phyloP scores from a whole-genome alignment of 2,797 vertebrate genomes.

The Capromys pilorides region DNA sequence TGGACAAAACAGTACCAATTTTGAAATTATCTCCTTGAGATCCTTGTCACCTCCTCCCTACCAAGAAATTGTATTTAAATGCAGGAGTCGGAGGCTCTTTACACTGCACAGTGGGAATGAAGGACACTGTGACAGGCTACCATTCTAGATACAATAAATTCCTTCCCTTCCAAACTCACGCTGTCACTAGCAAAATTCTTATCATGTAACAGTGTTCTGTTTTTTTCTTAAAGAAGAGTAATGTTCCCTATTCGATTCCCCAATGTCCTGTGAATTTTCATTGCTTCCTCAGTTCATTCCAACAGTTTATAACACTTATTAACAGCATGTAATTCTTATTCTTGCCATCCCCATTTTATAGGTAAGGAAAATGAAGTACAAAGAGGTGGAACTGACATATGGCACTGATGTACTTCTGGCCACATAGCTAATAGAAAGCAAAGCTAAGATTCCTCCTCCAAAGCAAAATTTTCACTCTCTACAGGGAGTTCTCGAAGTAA shows the following conservation, averaged over 20 bases:
- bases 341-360: neutral
- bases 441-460: neutral
- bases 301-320: neutral
- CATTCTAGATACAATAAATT: neutral
- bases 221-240: slow-evolving; percentile 62
- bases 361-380: neutral
- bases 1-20: slow-evolving; percentile 63
- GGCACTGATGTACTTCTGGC: neutral
- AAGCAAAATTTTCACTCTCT: neutral
- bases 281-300: slow-evolving; percentile 7
- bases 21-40: slow-evolving; percentile 72
- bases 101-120: neutral
- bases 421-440: neutral
- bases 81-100: neutral
- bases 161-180: neutral
- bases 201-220: slow-evolving; percentile 48
- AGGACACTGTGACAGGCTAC: neutral
- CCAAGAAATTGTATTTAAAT: slow-evolving; percentile 51
- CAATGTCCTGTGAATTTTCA: neutral
- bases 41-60: slow-evolving; percentile 35
- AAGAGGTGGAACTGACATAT: neutral
- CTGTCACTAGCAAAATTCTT: slow-evolving; percentile 49
- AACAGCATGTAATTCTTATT: neutral
- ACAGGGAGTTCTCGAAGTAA: slow-evolving; percentile 3
- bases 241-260: neutral